Base-by-base conservation (phyloP, 2,888 invertebrate genomes). In the Dione vanillae region DNA sequence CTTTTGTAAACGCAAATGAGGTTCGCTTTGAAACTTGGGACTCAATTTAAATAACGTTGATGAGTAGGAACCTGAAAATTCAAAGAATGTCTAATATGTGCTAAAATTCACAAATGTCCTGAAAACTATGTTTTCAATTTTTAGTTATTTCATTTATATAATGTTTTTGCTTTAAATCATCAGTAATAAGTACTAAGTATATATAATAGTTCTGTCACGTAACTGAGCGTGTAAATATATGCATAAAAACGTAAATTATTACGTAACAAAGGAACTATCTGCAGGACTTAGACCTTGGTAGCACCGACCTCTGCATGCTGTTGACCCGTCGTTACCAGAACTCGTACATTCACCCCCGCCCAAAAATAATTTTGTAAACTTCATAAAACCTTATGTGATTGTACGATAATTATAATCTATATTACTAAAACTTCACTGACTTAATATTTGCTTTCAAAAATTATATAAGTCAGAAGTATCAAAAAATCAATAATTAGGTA, bases 1-100 rank as follows among this genome's bases (percentile, higher is more conserved):
- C 89, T 91, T 91, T 91, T 91, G 85, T 90, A 84, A 89, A 89
- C 84, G 88, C 85, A 91, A 92, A 92, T 91, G 91, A 92, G 88
- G 83, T 87, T 88, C 85, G 83, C 86, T 91, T 91, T 90, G 87
- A 83, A 87, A 88, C 83, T 82, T 84, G 79, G 80, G 84, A 84
- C 84, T 87, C 85, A 85, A 90, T 90, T 90, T 87, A 87, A 88
- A 90, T 87, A 88, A 84, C 80, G 79, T 83, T 80, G 82, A 80
- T 79, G 80, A 79, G 78, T 77, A 80, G 79, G 78, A 79, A 78
- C 77, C 79, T 81, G 80, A 81, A 80, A 80, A 77, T 58, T 77
- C 80, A 83, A 78, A 79, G 72, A 73, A 67, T 73, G 75, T 71
- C 73, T 67, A 70, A 74, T 74, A 61, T 70, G 74, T 75, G 75